A percentile compares a stretch with the other conserved stretches of the same genome.
Conservation (phyloP, 2,797 vertebrate species). For the Tarsius wallacei region DNA sequence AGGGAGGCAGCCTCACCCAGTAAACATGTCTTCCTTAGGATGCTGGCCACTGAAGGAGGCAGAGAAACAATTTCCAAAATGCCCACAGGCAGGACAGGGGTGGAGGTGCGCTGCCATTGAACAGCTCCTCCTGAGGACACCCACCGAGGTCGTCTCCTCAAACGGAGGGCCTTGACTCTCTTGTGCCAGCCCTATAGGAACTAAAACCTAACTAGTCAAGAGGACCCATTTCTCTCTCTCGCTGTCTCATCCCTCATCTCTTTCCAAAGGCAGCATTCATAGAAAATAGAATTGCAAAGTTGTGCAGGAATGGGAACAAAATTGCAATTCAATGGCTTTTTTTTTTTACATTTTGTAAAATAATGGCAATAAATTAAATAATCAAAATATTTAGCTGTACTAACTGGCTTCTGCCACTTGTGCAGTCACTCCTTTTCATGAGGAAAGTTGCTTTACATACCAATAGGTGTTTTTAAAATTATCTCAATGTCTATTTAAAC, state of each 20-base stretch:
- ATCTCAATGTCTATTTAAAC: constrained; percentile 90
- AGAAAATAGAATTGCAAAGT: constrained; percentile 56
- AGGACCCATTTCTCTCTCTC: background rate
- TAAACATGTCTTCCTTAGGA: background rate
- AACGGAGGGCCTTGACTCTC: accelerated
- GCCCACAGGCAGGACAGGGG: background rate
- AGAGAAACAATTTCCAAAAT: background rate
- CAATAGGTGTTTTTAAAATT: constrained; percentile 88
- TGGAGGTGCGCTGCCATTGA: too few species aligned
- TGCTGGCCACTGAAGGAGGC: background rate
- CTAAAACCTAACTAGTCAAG: background rate
- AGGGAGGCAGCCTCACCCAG: background rate
- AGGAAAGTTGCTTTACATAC: constrained; percentile 88
- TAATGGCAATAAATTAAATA: constrained; percentile 85
- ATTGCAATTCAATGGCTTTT: constrained; percentile 77
- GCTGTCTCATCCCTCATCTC: constrained; percentile 8
- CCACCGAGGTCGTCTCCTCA: background rate
- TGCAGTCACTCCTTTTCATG: constrained; percentile 84
- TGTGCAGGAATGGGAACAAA: constrained; percentile 72
- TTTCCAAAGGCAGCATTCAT: constrained; percentile 53
- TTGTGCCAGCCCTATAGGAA: background rate
- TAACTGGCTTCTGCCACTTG: constrained; percentile 86
- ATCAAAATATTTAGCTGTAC: constrained; percentile 88
- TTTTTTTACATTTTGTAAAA: constrained; percentile 69
- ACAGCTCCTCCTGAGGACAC: background rate